Evolutionary conservation across 2,888 invertebrate species (phyloP).

Genomic region (Lypha dubia): DNA sequence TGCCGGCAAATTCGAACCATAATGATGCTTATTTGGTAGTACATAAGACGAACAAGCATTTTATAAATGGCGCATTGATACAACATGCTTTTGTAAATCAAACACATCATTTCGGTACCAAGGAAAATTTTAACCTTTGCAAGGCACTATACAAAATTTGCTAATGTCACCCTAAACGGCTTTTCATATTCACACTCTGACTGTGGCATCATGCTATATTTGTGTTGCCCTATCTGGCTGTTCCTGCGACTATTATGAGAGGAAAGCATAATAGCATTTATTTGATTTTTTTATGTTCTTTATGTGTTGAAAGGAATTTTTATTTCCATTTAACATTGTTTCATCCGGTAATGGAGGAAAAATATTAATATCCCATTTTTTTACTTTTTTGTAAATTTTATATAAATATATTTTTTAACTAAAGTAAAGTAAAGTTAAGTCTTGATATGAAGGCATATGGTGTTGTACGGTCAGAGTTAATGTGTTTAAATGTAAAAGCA

Average conservation of each 20-base stretch:
- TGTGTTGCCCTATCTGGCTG: not conserved
- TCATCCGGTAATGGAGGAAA: conserved; percentile 64
- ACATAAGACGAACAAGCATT: no score
- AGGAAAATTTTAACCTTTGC: not conserved
- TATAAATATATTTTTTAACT: no score
- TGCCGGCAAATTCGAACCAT: no score
- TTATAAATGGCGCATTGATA: no score
- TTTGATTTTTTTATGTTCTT: conserved; percentile 64
- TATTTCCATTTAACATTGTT: conserved; percentile 69
- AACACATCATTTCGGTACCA: not conserved
- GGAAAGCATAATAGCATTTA: conserved; percentile 47
- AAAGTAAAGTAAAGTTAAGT: conserved; percentile 44
- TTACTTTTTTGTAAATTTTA: conserved; percentile 8
- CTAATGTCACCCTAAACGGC: conserved; percentile 28
- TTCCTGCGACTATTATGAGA: not conserved
- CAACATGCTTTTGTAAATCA: no score
- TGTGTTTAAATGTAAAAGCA: not conserved
- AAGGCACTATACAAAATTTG: not conserved
- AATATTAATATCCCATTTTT: conserved; percentile 45
- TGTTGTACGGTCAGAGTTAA: conserved; percentile 20
- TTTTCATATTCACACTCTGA: conserved; percentile 56
- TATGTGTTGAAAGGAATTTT: conserved; percentile 69
- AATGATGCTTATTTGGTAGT: no score
- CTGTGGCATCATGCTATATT: conserved; percentile 27
- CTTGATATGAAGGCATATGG: conserved; percentile 51